Base-by-base conservation (phyloP, 2,888 invertebrate genomes). In the Orthonevra nobilis region DNA sequence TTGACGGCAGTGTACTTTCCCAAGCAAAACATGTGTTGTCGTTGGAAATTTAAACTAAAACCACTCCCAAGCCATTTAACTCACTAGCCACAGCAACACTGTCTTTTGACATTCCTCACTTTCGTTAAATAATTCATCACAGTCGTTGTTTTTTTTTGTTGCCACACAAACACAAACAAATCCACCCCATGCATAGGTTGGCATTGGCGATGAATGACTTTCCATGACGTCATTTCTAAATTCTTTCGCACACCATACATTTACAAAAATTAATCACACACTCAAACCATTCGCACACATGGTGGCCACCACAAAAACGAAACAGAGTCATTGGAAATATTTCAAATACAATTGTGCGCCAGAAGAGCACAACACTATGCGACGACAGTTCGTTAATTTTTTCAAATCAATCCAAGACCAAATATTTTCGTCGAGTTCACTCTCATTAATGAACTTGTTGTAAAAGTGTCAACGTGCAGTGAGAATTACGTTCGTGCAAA, bases 381-480 rank as follows among this genome's bases (percentile, higher is more conserved):
- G 0, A 23, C 3, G 17, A 1, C 28, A 10, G n/a, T 48, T 74
- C 81, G 74, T 81, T 69, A n/a, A 74, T 17, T 63, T 54, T 61
- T 66, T 77, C 50, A 79, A 79, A 79, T 68, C 60, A 79, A 61
- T 66, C 64, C 64, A 72, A 40, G 60, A 34, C 54, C 46, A 48
- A 40, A 50, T 1, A 23, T 10, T 1, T 73, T 79, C 79, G 79
- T 68, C 36, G 34, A 79, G 60, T 79, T 73, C 79, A 79, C 44
- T 68, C 14, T 54, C 66, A 79, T 73, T 79, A 68, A 68, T 73
- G 61, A 73, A 79, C 46, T 73, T 73, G 79, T 56, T 73, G 61
- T 73, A 72, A 68, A 73, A 79, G 73, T 79, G 79, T 73, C 72
- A 79, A 66, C 77, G 77, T 58, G 64, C 64, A 58, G n/a, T n/a